phyloP scores from a whole-genome alignment of 2,113 vertebrate species.

The Rhegmatorhina hoffmannsi region DNA sequence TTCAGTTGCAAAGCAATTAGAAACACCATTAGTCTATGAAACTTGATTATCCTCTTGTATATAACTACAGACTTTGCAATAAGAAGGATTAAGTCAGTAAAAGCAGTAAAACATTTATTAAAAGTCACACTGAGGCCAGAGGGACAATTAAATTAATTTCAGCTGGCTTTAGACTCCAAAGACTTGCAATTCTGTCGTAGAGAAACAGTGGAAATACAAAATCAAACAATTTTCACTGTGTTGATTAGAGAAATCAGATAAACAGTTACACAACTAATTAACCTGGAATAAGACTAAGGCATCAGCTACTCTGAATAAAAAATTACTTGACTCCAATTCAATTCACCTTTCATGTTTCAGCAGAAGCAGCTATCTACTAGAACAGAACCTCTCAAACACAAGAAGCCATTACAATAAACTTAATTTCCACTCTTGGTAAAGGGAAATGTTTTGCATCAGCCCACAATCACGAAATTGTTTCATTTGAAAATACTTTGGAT shows the following conservation, averaged over 20 bases:
- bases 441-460: not conserved
- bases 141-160: not conserved
- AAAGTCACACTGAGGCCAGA: not conserved
- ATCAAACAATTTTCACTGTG: not conserved
- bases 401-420: not conserved
- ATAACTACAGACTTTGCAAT: not conserved
- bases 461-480: not conserved
- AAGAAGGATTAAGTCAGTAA: not conserved
- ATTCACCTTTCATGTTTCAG: not conserved
- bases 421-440: not conserved
- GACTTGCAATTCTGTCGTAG: not conserved
- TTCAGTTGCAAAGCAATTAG: not conserved
- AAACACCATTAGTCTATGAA: not conserved
- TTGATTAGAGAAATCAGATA: not conserved
- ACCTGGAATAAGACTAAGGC: not conserved
- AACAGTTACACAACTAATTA: not conserved
- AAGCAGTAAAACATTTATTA: not conserved
- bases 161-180: not conserved
- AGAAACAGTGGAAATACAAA: not conserved
- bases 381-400: not conserved
- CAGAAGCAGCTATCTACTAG: not conserved
- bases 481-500: not conserved
- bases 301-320: not conserved
- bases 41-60: not conserved
- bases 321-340: not conserved